Evolutionary conservation across 2,888 invertebrate genomes (phyloP).

Genomic region (Brenthis daphne): DNA sequence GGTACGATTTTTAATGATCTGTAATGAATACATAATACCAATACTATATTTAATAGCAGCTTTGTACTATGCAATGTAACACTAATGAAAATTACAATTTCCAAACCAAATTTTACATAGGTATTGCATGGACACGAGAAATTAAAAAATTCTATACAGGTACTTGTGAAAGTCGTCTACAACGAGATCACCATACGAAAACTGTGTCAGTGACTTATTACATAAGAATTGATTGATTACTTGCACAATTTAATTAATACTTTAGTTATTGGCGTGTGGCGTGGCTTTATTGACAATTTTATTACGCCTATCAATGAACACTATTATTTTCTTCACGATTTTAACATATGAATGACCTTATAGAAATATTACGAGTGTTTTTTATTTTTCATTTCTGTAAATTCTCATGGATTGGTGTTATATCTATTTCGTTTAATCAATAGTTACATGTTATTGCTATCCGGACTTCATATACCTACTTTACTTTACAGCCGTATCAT

Average conservation of each 20-base stretch:
- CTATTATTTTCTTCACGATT: conserved; percentile 5
- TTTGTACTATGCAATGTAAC: not conserved
- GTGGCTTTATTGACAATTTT: conserved; percentile 30
- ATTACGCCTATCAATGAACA: conserved; percentile 28
- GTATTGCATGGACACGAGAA: conserved; percentile 23
- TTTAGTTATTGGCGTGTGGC: conserved; percentile 37
- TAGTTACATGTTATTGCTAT: conserved; percentile 9
- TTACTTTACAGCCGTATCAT: not conserved
- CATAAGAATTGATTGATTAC: conserved; percentile 43
- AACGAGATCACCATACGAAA: conserved; percentile 44
- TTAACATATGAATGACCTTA: not conserved
- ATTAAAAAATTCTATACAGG: conserved; percentile 34
- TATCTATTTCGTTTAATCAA: too few relatives aligned
- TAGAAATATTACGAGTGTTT: too few relatives aligned
- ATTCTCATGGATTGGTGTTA: too few relatives aligned
- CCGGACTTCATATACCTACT: not conserved
- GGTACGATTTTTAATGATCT: conserved; percentile 39
- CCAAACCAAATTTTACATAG: conserved; percentile 20
- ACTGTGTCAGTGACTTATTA: conserved; percentile 40
- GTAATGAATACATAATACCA: conserved; percentile 29
- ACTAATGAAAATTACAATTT: conserved; percentile 15
- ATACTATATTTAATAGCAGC: conserved; percentile 18
- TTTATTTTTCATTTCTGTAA: too few relatives aligned
- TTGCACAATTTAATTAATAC: conserved; percentile 45
- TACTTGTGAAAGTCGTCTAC: conserved; percentile 44